phyloP scores from a whole-genome alignment of 1,140 invertebrate species.

The Drosophila nigromelanica region DNA sequence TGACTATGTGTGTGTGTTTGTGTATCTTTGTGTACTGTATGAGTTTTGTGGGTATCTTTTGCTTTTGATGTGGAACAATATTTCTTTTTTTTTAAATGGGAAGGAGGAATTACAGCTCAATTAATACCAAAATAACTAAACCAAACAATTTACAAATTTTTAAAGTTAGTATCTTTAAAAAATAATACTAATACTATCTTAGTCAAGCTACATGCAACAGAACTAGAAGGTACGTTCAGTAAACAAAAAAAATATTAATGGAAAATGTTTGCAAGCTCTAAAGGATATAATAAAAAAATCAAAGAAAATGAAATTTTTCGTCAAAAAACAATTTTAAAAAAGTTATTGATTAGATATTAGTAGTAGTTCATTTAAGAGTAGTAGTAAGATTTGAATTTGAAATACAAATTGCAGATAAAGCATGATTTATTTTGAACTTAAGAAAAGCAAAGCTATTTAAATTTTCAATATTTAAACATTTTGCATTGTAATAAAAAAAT shows the following conservation, averaged over 20 bases:
- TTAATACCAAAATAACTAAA: constrained; percentile 26
- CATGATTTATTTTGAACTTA: no score
- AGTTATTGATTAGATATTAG: no score
- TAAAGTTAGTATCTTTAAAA: not conserved
- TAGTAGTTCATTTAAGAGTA: no score
- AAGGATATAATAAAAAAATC: not conserved
- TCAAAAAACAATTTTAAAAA: no score
- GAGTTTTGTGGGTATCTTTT: constrained; percentile 13
- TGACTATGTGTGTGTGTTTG: not conserved
- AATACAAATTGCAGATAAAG: no score
- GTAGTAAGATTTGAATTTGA: no score
- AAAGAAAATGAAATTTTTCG: no score
- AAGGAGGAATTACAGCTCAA: constrained; percentile 1
- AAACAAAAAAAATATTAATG: no score
- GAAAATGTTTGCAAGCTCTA: no score
- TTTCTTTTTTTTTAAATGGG: constrained; percentile 31
- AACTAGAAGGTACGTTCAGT: not conserved
- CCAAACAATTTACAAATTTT: constrained; percentile 16
- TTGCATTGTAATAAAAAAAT: no score
- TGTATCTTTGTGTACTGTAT: constrained; percentile 3
- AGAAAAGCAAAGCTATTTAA: no score
- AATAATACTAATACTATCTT: not conserved
- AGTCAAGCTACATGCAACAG: not conserved
- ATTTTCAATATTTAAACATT: no score
- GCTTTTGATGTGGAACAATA: constrained; percentile 75